Base-by-base conservation (phyloP, 2,113 vertebrate species). In the Clarias macrocephalus region DNA sequence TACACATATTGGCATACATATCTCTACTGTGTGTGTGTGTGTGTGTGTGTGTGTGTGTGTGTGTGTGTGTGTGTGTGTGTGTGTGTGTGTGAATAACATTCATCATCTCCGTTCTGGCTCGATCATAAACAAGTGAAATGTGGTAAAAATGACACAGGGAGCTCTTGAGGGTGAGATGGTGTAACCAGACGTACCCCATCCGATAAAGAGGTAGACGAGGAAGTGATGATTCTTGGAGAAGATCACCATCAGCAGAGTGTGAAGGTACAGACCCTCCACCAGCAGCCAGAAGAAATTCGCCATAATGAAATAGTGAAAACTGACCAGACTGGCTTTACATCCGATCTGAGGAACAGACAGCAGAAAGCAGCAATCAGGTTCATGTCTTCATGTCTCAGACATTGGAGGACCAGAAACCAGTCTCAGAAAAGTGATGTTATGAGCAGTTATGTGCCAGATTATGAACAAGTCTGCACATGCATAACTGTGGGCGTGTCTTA, bases 211-310 rank as follows among this genome's bases (percentile, higher is more conserved):
- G 92, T 98, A 98, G 94, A 95, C 93, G 90, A 96, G 95, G 93
- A 98, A 97, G 84, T 96, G 97, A 91, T 94, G 95, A 89, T 95
- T 96, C 92, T 95, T 95, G 0, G 94, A 95, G 92, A 97, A 97
- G 60, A 96, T 95, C 88, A 98, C 95, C 25, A 98, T 95, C 89
- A 99, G 85, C 88, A 99, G 93, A 0, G 95, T 97, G 93, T 99
- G 98, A 79, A 99, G 97, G 92, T 99, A 99, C 77, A 99, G 88
- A 0, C 97, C 98, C 87, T 99, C 98, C 33, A 99, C 97, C 94
- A 99, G 96, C 87, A 99, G 95, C 98, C 98, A 99, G 95, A 99
- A 98, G 94, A 97, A 99, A 94, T 99, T 99, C 87, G 98, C 98
- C 95, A 99, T 97, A 68, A 99, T 94, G 6, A 96, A 98, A 93